Evolutionary conservation across 2,888 invertebrate species (phyloP), one percentile per base, ranked within the genome.

Genomic region (Pseudanteris insignis): DNA sequence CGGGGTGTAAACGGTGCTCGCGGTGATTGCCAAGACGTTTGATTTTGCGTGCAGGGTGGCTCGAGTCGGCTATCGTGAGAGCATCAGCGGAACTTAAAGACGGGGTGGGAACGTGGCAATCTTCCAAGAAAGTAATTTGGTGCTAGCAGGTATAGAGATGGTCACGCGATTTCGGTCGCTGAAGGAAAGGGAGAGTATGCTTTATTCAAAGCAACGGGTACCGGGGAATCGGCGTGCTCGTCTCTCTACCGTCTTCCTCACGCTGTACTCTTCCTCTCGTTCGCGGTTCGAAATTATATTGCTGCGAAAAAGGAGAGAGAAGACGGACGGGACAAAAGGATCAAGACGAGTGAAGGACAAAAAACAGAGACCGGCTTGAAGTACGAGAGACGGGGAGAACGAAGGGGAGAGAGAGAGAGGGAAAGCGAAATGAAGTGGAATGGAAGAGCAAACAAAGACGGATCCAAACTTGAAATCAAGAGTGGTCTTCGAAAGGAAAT

Each of bases 71-170:
- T 59, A 54, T 54, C 60, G 48, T 54, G 60, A 54, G 54, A 54
- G 60, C 40, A 61, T 61, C 36, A 50, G 46, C 61, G 60, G 47
- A 51, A n/a, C 47, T 54, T 59, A 57, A 65, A 64, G 60, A 57
- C 48, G 57, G 63, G 66, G 68, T 65, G 65, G 66, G 68, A 66
- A 67, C 51, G 58, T 54, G 59, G 44, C 51, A 64, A 50, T 65
- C 69, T 72, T 73, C 73, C 70, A 68, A 63, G 74, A 73, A 73
- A 66, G 72, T 72, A 73, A 74, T 73, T 74, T 71, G 60, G 69
- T 67, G 71, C 67, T 69, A 67, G 72, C 71, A 69, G 70, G 72
- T 72, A 60, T 47, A 18, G n/a, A 69, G 71, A 67, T 69, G 70
- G 69, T 74, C 72, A 73, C 73, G 73, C 71, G 72, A 73, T 73